A percentile compares a stretch with the other conserved stretches of the same genome.
Conservation (phyloP, 2,113 vertebrate species). For the Poeciliopsis prolifica region DNA sequence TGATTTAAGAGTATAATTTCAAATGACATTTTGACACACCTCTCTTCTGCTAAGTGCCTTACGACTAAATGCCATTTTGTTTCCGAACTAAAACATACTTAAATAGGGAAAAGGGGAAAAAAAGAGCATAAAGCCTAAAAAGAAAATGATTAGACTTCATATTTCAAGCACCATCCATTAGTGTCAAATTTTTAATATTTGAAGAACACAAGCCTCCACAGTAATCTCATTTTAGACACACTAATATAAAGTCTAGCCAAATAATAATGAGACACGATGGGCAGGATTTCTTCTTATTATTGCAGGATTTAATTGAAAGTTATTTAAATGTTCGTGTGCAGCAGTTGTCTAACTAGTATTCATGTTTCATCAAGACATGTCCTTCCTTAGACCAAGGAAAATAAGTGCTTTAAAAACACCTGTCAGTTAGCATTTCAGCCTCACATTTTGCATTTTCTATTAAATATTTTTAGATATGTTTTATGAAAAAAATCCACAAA, state of each 20-base stretch:
- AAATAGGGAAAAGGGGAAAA: slow-evolving; percentile 9
- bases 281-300: background rate
- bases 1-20: slow-evolving; percentile 20
- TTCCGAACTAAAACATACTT: background rate
- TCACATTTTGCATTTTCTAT: too few relatives aligned
- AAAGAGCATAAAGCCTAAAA: background rate
- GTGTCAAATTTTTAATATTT: background rate
- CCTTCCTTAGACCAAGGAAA: too few relatives aligned
- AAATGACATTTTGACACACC: slow-evolving; percentile 30
- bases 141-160: background rate
- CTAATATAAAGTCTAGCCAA: too few relatives aligned
- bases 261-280: too few relatives aligned
- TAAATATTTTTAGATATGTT: too few relatives aligned
- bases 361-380: background rate
- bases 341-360: background rate
- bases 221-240: too few relatives aligned
- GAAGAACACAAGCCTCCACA: background rate
- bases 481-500: too few relatives aligned
- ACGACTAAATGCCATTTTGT: too few relatives aligned
- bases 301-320: background rate
- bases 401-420: too few relatives aligned
- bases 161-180: background rate
- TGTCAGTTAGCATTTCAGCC: too few relatives aligned
- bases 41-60: slow-evolving; percentile 9
- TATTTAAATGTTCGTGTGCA: background rate